phyloP scores from a whole-genome alignment of 2,113 vertebrate species.

The Catharus minimus region DNA sequence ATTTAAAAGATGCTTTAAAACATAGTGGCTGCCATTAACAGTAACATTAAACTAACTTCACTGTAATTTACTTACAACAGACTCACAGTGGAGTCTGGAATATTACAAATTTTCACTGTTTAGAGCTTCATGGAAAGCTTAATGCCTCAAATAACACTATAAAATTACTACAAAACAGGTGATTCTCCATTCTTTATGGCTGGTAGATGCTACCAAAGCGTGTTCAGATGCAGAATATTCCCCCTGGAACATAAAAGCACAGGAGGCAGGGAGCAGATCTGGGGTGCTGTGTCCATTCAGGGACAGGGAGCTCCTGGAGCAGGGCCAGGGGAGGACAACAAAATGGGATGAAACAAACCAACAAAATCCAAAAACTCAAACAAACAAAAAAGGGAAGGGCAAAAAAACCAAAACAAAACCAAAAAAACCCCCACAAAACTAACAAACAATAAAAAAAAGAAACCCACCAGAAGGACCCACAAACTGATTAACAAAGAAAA shows the following conservation, averaged over 20 bases:
- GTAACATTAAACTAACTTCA: conserved; percentile 5
- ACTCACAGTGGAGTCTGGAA: background rate
- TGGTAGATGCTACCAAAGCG: background rate
- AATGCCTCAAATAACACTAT: background rate
- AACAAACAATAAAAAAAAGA: too few relatives aligned
- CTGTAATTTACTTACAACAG: conserved; percentile 9
- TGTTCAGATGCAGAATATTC: background rate
- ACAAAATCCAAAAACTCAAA: background rate
- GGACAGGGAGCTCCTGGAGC: background rate
- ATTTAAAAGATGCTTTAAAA: conserved; percentile 26
- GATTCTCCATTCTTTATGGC: background rate
- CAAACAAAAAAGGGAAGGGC: background rate
- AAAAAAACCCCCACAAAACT: background rate
- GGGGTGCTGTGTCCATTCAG: background rate
- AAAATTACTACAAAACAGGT: background rate
- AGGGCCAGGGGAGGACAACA: background rate
- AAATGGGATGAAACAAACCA: background rate
- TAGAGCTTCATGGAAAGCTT: background rate
- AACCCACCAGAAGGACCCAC: background rate
- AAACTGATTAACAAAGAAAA: background rate
- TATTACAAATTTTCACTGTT: background rate
- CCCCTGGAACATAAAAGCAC: background rate
- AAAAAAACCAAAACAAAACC: background rate
- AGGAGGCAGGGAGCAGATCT: background rate
- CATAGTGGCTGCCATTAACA: conserved; percentile 8